Percentiles rank a stretch among this genome's conserved stretches.
Conservation (phyloP, 2,113 vertebrate species). For the Mesitornis unicolor region DNA sequence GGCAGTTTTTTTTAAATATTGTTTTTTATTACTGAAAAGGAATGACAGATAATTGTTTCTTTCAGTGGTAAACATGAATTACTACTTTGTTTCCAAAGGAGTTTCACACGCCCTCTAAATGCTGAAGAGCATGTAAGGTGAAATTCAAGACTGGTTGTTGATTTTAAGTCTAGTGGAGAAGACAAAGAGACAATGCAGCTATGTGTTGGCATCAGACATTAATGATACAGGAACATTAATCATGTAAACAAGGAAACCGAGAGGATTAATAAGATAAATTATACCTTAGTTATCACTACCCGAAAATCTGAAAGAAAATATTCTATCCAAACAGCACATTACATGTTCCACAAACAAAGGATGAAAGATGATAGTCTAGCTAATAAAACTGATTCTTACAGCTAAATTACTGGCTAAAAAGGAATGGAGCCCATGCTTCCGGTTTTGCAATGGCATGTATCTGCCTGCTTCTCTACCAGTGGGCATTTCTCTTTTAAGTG, state of each 20-base stretch:
- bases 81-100: conserved; percentile 64
- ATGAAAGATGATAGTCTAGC: conserved; percentile 15
- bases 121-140: conserved; percentile 21
- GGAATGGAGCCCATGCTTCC: neutral
- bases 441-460: neutral
- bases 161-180: conserved; percentile 44
- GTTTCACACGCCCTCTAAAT: conserved; percentile 45
- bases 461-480: neutral
- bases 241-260: conserved; percentile 63
- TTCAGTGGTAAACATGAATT: conserved; percentile 59
- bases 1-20: neutral
- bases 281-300: conserved; percentile 38
- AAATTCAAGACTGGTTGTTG: conserved; percentile 48
- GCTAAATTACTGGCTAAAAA: neutral
- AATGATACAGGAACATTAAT: conserved; percentile 47
- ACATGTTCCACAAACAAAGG: neutral
- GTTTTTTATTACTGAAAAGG: conserved; percentile 42
- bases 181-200: conserved; percentile 45
- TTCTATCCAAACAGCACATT: conserved; percentile 40
- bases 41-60: conserved; percentile 55
- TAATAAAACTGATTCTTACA: conserved; percentile 22
- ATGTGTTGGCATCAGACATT: conserved; percentile 43
- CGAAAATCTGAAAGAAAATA: conserved; percentile 60
- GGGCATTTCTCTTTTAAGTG: neutral
- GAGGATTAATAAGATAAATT: conserved; percentile 64